phyloP scores from a whole-genome alignment of 1,140 invertebrate species.

The Ooceraea biroi region DNA sequence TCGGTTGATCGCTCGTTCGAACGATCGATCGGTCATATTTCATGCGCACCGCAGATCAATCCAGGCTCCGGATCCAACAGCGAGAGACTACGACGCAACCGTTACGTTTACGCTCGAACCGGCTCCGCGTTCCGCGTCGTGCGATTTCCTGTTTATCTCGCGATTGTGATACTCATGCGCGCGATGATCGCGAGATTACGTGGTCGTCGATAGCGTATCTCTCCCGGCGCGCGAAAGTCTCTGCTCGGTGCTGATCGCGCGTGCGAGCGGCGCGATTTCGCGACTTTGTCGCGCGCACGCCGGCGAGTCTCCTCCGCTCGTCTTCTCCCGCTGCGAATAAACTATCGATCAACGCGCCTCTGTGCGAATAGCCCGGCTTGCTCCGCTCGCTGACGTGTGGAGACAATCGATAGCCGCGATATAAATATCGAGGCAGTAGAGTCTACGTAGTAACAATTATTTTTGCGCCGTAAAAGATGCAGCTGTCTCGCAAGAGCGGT shows the following conservation, averaged over 20 bases:
- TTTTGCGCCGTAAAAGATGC: conserved; percentile 44
- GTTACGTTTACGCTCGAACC: background rate
- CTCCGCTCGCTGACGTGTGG: conserved; percentile 36
- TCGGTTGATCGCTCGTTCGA: background rate
- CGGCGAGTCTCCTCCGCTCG: background rate
- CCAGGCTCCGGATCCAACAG: background rate
- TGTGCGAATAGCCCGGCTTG: conserved; percentile 46
- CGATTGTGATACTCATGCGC: conserved; percentile 32
- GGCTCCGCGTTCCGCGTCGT: background rate
- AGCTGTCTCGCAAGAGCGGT: conserved; percentile 17
- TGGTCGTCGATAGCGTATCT: background rate
- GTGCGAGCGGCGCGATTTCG: conserved; percentile 6
- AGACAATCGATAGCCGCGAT: conserved; percentile 65
- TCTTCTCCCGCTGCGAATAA: conserved; percentile 32
- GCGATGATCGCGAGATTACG: conserved; percentile 9
- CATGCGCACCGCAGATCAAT: no score
- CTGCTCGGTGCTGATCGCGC: background rate
- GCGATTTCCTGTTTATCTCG: conserved; percentile 25
- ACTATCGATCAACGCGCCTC: conserved; percentile 60
- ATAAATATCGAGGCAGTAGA: conserved; percentile 60
- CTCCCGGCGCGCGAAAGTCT: conserved; percentile 5
- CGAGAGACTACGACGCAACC: background rate
- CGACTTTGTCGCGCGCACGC: conserved; percentile 10
- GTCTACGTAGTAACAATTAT: conserved; percentile 61
- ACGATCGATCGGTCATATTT: conserved; percentile 6